These are phyloP conservation scores for Dromius quadrimaculatus DNA, from an alignment of 2,888 invertebrate genomes.

Conservation along the genomic window DNA sequence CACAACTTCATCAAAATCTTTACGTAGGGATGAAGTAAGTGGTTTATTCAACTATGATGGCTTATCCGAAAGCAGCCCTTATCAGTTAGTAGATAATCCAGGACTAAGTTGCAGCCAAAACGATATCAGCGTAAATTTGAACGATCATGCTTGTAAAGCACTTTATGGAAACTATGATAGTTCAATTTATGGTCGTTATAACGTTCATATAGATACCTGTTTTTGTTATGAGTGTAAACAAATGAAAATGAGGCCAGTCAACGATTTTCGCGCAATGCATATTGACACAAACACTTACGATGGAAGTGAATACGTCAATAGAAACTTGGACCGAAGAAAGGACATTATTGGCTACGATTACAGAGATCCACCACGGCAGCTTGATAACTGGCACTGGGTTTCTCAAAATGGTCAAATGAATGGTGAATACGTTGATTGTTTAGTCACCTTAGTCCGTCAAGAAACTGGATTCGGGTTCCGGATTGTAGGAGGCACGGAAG, in stretches of 20 bases:
- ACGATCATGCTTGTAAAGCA: slow-evolving; percentile 45
- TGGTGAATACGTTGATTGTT: slow-evolving; percentile 61
- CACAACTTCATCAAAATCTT: slow-evolving; percentile 52
- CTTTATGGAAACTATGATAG: slow-evolving; percentile 44
- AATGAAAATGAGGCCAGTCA: slow-evolving; percentile 38
- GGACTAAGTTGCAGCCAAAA: slow-evolving; percentile 44
- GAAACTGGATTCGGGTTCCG: slow-evolving; percentile 97
- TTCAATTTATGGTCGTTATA: slow-evolving; percentile 39
- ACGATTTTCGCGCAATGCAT: slow-evolving; percentile 38
- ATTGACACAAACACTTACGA: slow-evolving; percentile 47
- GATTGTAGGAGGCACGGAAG: slow-evolving; percentile 97
- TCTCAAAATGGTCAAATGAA: slow-evolving; percentile 38
- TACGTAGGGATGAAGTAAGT: slow-evolving; percentile 38
- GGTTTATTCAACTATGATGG: slow-evolving; percentile 39
- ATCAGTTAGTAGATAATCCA: slow-evolving; percentile 39
- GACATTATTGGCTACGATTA: slow-evolving; percentile 41
- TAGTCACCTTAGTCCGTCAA: slow-evolving; percentile 85
- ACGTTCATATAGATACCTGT: slow-evolving; percentile 50
- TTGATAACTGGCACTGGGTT: slow-evolving; percentile 56
- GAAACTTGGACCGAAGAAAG: slow-evolving; percentile 41
- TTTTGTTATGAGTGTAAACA: slow-evolving; percentile 54
- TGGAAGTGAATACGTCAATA: slow-evolving; percentile 42
- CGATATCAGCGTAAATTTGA: slow-evolving; percentile 47
- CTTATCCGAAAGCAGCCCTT: slow-evolving; percentile 39
- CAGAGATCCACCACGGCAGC: slow-evolving; percentile 53